These are phyloP conservation scores for Ardeotis arabs DNA, from an alignment of 2,113 vertebrate species.

Conservation along the genomic window DNA sequence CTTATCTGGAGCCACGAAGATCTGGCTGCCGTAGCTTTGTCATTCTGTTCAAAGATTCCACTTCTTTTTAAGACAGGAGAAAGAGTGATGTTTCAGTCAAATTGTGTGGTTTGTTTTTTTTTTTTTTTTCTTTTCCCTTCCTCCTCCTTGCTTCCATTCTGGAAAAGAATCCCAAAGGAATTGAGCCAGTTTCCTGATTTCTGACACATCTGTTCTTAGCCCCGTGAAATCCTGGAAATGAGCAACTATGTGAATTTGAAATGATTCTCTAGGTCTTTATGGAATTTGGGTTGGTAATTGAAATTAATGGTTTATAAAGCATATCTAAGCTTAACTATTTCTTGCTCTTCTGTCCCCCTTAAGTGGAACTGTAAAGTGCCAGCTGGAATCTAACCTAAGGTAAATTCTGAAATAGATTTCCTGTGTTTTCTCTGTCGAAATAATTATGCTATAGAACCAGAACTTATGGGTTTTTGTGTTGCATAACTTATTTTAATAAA, in stretches of 20 bases:
- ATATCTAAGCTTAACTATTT: conserved; percentile 51
- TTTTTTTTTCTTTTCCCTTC: conserved; percentile 29
- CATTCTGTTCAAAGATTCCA: background rate
- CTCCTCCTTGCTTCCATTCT: conserved; percentile 15
- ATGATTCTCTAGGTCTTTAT: conserved; percentile 57
- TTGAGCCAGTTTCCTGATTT: conserved; percentile 45
- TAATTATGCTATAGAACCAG: background rate
- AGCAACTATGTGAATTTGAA: conserved; percentile 56
- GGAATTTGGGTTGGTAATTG: conserved; percentile 15
- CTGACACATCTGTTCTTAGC: conserved; percentile 58
- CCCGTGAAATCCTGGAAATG: conserved; percentile 59
- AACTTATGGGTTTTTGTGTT: background rate
- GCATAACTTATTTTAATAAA: background rate
- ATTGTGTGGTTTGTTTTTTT: background rate
- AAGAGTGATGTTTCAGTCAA: background rate
- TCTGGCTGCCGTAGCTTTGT: background rate
- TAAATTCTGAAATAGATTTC: background rate
- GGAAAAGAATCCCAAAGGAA: background rate
- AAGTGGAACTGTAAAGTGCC: background rate
- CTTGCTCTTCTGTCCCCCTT: background rate
- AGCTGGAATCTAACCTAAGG: background rate
- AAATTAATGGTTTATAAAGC: conserved; percentile 42
- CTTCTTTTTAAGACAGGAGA: background rate
- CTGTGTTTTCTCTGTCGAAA: background rate
- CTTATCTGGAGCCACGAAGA: background rate